Evolutionary conservation across 1,140 invertebrate genomes (phyloP).

Genomic region (Caenorhabditis elegans): DNA sequence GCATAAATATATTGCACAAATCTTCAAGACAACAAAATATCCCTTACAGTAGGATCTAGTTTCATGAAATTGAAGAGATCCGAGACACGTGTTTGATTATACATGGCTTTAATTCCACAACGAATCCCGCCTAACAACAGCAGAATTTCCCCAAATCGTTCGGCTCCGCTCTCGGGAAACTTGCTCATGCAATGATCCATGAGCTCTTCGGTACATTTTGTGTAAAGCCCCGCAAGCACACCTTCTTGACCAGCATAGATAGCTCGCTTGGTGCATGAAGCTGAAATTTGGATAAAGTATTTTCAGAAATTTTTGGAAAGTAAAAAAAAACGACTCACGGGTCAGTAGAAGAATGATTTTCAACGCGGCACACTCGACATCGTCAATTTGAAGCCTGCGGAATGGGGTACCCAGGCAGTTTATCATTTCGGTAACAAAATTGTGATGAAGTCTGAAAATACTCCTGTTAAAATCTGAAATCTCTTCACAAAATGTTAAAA

Average conservation of each 20-base stretch:
- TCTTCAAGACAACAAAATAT: neutral
- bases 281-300: neutral
- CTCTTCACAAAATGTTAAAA: neutral
- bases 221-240: neutral
- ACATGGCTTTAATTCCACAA: constrained; percentile 17
- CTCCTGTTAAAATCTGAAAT: neutral
- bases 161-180: neutral
- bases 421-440: constrained; percentile 4
- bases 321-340: too few relatives aligned
- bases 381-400: neutral
- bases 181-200: neutral
- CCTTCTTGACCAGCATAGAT: constrained; percentile 21
- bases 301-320: neutral
- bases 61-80: constrained; percentile 40
- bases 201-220: neutral
- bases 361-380: constrained; percentile 31
- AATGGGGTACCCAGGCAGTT: neutral
- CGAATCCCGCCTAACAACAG: neutral
- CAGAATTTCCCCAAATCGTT: constrained; percentile 21
- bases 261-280: neutral
- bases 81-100: constrained; percentile 34
- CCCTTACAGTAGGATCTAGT: neutral
- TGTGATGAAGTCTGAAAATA: constrained; percentile 24
- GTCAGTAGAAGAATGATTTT: constrained; percentile 33
- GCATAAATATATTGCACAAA: too few relatives aligned